Percentiles rank a stretch among this genome's conserved stretches.
Evolutionary conservation across 1,140 invertebrate genomes (phyloP).

Genomic region (Drosophila repleta): DNA sequence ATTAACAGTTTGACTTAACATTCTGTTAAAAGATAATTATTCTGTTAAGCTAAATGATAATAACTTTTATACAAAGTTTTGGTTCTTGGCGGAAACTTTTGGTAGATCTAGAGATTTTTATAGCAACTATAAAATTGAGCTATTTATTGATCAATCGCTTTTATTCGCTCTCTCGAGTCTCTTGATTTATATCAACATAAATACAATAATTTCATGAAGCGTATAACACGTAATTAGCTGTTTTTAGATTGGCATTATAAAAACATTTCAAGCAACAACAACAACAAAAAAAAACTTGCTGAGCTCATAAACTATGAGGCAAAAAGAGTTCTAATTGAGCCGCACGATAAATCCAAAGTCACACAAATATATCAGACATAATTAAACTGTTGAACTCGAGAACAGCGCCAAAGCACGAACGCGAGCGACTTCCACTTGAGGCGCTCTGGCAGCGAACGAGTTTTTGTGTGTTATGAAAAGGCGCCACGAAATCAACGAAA

Average conservation of each 20-base stretch:
- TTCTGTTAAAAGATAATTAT: too few relatives aligned
- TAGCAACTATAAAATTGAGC: too few relatives aligned
- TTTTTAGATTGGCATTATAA: slow-evolving; percentile 5
- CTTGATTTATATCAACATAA: background rate
- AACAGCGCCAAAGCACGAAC: slow-evolving; percentile 10
- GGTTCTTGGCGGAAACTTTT: too few relatives aligned
- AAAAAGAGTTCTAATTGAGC: slow-evolving; percentile 33
- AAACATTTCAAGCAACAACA: background rate
- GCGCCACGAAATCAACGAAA: slow-evolving; percentile 39
- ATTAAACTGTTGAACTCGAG: slow-evolving; percentile 65
- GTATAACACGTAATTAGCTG: slow-evolving; percentile 2
- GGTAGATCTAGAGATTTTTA: too few relatives aligned
- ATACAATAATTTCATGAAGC: background rate
- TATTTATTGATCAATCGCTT: background rate
- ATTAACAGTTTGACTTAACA: too few relatives aligned
- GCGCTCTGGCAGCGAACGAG: slow-evolving; percentile 19
- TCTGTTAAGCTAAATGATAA: too few relatives aligned
- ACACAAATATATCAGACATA: slow-evolving; percentile 44
- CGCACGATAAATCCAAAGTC: slow-evolving; percentile 31
- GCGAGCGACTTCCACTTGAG: slow-evolving; percentile 27
- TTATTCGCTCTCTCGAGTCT: background rate
- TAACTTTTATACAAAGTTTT: too few relatives aligned
- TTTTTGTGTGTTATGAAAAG: slow-evolving; percentile 8
- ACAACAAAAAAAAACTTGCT: background rate
- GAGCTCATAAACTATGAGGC: background rate